Evolutionary conservation across 2,113 vertebrate species (phyloP).

Genomic region (Lepisosteus oculatus): DNA sequence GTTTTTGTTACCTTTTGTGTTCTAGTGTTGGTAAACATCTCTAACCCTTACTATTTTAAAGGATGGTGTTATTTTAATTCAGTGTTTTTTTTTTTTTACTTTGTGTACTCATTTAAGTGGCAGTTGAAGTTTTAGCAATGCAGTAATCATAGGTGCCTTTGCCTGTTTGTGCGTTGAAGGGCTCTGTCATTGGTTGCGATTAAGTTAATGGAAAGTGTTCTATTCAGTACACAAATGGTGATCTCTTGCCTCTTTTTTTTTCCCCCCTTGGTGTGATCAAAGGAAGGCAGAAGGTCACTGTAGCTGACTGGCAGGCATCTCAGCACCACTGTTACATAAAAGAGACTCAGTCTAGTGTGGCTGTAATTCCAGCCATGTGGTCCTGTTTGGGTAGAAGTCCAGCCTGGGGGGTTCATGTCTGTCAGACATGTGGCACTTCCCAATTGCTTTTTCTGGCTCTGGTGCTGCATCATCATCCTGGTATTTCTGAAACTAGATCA

Average conservation of each 20-base stretch:
- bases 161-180: neutral
- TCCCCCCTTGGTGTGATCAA: constrained; percentile 52
- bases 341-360: constrained; percentile 36
- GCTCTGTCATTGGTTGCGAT: neutral
- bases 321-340: constrained; percentile 33
- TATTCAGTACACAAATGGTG: neutral
- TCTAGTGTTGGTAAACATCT: too few species aligned
- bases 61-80: too few species aligned
- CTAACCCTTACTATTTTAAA: too few species aligned
- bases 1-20: too few species aligned
- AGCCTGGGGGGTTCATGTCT: neutral
- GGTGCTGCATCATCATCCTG: neutral
- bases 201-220: neutral
- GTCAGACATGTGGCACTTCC: neutral
- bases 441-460: constrained; percentile 1
- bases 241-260: constrained; percentile 27
- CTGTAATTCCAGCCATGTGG: constrained; percentile 13
- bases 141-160: neutral
- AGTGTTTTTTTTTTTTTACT: too few species aligned
- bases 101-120: too few species aligned
- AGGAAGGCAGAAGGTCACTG: constrained; percentile 53
- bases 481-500: neutral
- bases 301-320: constrained; percentile 47
- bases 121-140: too few species aligned
- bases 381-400: constrained; percentile 41